Evolutionary conservation across 2,888 invertebrate genomes (phyloP), one percentile per base, ranked within the genome.

Genomic region (Troides oblongomaculatus): DNA sequence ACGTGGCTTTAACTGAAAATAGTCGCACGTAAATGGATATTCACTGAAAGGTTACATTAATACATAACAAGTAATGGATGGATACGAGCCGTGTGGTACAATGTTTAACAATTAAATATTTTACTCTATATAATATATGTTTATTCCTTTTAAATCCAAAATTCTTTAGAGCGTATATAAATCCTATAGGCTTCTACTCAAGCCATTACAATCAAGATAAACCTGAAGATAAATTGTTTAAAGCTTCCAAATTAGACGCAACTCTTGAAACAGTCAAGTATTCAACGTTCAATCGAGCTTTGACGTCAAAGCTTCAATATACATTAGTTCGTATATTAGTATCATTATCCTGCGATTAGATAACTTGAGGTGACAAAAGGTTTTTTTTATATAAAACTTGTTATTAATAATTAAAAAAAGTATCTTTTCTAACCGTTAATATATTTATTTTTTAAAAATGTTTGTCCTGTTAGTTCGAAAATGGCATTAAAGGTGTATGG

Each of bases 21-120:
- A 87, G 81, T 79, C 78, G 82, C 77, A 86, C 86, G 88, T 86
- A 87, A 88, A 82, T 88, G 88, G 89, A 88, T 88, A 84, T 85
- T 83, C 77, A 77, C 76, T 78, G 80, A 80, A 80, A 80, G 78
- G 75, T 79, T 75, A 76, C 82, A 85, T 86, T 86, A 84, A 88
- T 87, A 85, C 84, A 86, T 85, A 88, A 85, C 86, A 87, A 88
- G 85, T 86, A 82, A 78, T 79, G 76, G 75, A 76, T 68, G 76
- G 75, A 76, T 68, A 43, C 43, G 39, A 64, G 64, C 39, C 50
- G n/a, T 25, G 60, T 17, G 25, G 59, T 12, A n/a, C 25, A 25
- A 64, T 21, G 58, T 18, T 8, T 2, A 25, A 30, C 30, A 23
- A 53, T 53, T 25, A 25, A 53, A 63, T 63, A 25, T 63, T 63